Percentiles rank a stretch among this genome's conserved stretches.
phyloP scores from a whole-genome alignment of 2,888 invertebrate genomes.

The Plagodis dolabraria region DNA sequence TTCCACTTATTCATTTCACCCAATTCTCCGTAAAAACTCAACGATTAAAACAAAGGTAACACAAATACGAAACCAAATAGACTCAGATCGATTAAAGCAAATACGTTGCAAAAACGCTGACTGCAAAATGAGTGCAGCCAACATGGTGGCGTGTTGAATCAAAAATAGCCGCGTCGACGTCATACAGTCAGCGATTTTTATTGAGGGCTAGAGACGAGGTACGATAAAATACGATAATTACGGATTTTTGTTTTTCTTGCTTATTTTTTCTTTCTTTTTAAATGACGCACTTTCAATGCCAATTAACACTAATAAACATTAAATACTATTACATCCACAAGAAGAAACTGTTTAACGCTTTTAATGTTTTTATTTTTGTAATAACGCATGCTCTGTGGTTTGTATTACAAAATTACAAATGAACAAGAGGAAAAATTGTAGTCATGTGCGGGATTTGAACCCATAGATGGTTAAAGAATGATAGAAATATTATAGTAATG shows the following conservation, averaged over 20 bases:
- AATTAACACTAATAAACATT: too few relatives aligned
- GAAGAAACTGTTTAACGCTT: too few relatives aligned
- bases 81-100: constrained; percentile 54
- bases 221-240: background rate
- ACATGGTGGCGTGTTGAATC: constrained; percentile 59
- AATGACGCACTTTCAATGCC: background rate
- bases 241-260: too few relatives aligned
- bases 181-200: constrained; percentile 66
- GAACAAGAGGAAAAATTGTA: too few relatives aligned
- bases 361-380: too few relatives aligned
- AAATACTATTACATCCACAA: too few relatives aligned
- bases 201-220: constrained; percentile 39
- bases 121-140: constrained; percentile 62
- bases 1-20: background rate
- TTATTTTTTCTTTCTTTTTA: background rate
- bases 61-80: constrained; percentile 42
- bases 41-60: constrained; percentile 15
- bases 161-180: constrained; percentile 68
- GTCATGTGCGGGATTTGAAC: too few relatives aligned
- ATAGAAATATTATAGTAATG: too few relatives aligned
- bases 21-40: background rate
- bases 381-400: too few relatives aligned
- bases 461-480: too few relatives aligned
- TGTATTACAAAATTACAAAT: too few relatives aligned
- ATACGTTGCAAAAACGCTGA: constrained; percentile 69